A percentile compares a stretch with the other conserved stretches of the same genome.
Conservation (phyloP, 2,888 invertebrate species). For the Dryomyza anilis region DNA sequence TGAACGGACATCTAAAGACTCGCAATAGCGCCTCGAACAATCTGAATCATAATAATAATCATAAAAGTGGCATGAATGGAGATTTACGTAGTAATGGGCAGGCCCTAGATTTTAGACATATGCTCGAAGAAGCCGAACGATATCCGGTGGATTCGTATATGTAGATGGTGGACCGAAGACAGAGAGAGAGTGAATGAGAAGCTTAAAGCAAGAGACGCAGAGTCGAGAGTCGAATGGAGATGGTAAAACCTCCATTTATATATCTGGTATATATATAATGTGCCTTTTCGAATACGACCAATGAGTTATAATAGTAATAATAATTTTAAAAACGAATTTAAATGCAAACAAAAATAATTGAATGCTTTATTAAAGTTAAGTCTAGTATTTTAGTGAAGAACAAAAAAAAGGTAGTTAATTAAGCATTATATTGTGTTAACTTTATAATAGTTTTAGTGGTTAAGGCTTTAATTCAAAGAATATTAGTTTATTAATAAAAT, state of each 20-base stretch:
- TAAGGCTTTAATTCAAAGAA: neutral
- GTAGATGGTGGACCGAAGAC: no score
- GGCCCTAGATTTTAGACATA: constrained; percentile 55
- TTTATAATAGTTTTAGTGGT: neutral
- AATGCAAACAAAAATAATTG: neutral
- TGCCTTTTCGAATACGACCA: no score
- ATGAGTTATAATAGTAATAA: no score
- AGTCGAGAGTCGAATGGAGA: no score
- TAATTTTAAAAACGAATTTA: neutral
- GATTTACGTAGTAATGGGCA: constrained; percentile 48
- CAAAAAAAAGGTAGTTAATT: neutral
- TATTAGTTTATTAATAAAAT: no score
- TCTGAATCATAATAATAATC: constrained; percentile 37
- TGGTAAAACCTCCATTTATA: no score
- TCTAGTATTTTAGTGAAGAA: no score
- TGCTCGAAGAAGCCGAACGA: constrained; percentile 60
- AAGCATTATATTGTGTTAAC: neutral
- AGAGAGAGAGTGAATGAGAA: no score
- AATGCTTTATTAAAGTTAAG: no score
- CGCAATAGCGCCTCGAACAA: constrained; percentile 40
- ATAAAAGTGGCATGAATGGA: constrained; percentile 49
- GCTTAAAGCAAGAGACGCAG: no score
- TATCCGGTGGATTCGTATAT: constrained; percentile 58
- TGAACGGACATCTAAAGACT: constrained; percentile 59
- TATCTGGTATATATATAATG: no score